phyloP scores from a whole-genome alignment of 2,113 vertebrate species.

The Bungarus multicinctus region DNA sequence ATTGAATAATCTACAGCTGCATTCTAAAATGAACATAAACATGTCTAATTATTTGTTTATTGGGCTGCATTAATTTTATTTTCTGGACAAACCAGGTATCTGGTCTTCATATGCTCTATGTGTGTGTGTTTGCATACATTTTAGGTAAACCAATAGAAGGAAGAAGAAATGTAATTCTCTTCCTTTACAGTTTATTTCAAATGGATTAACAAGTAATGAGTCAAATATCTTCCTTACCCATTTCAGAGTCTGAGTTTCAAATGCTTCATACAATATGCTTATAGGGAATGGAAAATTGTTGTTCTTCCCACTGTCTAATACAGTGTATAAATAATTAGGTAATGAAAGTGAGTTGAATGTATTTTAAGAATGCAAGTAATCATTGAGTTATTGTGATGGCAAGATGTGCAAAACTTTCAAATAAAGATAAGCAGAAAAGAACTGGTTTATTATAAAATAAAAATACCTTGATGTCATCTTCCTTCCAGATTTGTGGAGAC shows the following conservation, averaged over 20 bases:
- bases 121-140: neutral
- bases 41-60: neutral
- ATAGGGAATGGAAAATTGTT: constrained; percentile 42
- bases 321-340: constrained; percentile 33
- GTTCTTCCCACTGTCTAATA: constrained; percentile 39
- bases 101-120: neutral
- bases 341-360: constrained; percentile 32
- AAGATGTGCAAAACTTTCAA: constrained; percentile 17
- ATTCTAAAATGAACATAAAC: constrained; percentile 34
- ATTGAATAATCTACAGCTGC: neutral
- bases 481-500: neutral
- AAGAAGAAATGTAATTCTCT: neutral
- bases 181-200: constrained; percentile 13
- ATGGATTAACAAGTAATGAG: constrained; percentile 22
- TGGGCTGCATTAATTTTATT: constrained; percentile 1
- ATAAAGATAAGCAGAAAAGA: neutral
- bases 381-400: neutral
- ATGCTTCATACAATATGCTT: constrained; percentile 37
- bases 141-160: constrained; percentile 20
- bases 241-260: constrained; percentile 1
- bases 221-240: constrained; percentile 9
- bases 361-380: constrained; percentile 12
- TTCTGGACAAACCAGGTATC: neutral
- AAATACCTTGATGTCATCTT: neutral
- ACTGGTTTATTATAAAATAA: neutral